Evolutionary conservation across 2,113 vertebrate genomes (phyloP), one percentile per base, ranked within the genome.

Genomic region (Lepisosteus osseus): DNA sequence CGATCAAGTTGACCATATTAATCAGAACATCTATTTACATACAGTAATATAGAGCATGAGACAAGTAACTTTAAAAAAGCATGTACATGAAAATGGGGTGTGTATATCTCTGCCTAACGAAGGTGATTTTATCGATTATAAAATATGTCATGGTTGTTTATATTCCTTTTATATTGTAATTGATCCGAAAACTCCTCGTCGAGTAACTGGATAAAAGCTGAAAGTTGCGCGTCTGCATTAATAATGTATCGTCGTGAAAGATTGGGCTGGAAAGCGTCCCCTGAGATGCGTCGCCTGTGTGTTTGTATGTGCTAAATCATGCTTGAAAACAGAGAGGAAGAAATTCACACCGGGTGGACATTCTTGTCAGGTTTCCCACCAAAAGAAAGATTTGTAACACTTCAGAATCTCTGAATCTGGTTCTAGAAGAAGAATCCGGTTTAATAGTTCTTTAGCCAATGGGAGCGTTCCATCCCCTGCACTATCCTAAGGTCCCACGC

Each of bases 381-480:
- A 43, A 69, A 69, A 74, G 56, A 64, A n/a, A 65, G 29, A 68
- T 45, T 43, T 54, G 54, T 55, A 55, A 51, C 57, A 61, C 65
- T 67, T 14, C n/a, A 9, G 12, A 67, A 61, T 61, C 55, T 65
- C 43, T 11, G 61, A 74, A 74, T 74, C 63, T 73, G n/a, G 14
- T 56, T 68, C 72, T 59, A 72, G 73, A 76, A 71, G 65, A 8
- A 62, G 68, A 72, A 71, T 77, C 61, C 47, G 13, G 12, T 80
- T 54, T 76, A 80, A 74, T 83, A 79, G 69, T 74, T 66, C 78
- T 77, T 75, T 78, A 79, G 77, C 83, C 86, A 88, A 79, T 86
- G 69, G 82, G 72, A 76, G 71, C 68, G 75, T 68, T 74, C 67
- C 79, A 77, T 74, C 77, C 74, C 51, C 72, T 85, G 74, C 73